These are phyloP conservation scores for Gallinago stenura DNA, from an alignment of 2,797 vertebrate species.

Conservation along the genomic window DNA sequence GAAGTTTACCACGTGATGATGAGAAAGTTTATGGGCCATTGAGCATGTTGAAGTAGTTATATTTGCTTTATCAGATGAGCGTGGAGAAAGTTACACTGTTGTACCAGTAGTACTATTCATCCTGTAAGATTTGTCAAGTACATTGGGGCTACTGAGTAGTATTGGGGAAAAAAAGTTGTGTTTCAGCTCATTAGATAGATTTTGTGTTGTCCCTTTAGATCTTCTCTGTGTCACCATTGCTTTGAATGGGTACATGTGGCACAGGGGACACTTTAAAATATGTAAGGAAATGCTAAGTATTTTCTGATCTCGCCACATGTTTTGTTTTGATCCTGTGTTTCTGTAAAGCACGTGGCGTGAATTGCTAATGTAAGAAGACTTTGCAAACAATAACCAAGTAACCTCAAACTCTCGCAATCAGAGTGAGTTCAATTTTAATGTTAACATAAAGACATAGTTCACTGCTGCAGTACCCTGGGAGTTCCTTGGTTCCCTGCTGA, in stretches of 20 bases:
- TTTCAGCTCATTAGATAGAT: neutral
- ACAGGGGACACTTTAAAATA: neutral
- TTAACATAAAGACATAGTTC: neutral
- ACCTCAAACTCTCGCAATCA: neutral
- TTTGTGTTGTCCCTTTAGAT: neutral
- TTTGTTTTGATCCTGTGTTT: neutral
- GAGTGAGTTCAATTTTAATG: neutral
- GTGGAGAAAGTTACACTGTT: neutral
- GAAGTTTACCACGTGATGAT: neutral
- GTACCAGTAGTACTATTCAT: neutral
- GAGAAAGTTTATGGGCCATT: neutral
- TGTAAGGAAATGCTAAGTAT: neutral
- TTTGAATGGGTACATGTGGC: neutral
- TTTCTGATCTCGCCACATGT: neutral
- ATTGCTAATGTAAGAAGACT: neutral
- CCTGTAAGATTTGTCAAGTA: neutral
- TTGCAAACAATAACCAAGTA: neutral
- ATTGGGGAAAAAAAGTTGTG: neutral
- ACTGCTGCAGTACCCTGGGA: neutral
- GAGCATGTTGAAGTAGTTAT: neutral
- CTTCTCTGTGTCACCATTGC: neutral
- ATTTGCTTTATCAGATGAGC: neutral
- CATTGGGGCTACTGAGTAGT: neutral
- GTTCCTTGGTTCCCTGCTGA: neutral
- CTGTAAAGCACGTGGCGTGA: neutral